Conservation (phyloP, 30 jellyfish, hydroid and myxozoan species). For the Aurelia aurita region DNA sequence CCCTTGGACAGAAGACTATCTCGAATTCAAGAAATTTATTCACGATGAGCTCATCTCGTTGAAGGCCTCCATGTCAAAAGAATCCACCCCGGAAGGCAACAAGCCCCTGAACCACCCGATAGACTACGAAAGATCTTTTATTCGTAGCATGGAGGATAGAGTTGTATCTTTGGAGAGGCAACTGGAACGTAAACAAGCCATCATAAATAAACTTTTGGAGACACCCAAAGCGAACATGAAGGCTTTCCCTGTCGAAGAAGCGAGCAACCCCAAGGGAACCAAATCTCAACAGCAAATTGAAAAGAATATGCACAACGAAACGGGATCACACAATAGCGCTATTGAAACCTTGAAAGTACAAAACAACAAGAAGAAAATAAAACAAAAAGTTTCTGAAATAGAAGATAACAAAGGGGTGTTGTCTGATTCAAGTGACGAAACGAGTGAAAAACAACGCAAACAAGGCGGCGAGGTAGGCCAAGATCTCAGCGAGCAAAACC, state of each 20-base stretch:
- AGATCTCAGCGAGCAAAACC: too few species aligned
- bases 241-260: conserved; percentile 38
- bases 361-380: too few species aligned
- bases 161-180: too few species aligned
- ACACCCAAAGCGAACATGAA: conserved; percentile 29
- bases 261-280: neutral
- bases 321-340: conserved; percentile 1
- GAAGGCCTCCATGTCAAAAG: conserved; percentile 26
- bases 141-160: too few species aligned
- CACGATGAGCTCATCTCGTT: conserved; percentile 37
- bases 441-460: too few species aligned
- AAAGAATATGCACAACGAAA: conserved; percentile 15
- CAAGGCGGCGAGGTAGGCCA: too few species aligned
- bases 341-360: too few species aligned
- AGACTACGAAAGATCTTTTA: conserved; percentile 9
- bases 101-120: conserved; percentile 27
- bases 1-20: conserved; percentile 32
- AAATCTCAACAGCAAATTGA: neutral
- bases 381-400: too few species aligned
- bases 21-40: conserved; percentile 24
- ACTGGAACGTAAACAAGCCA: neutral
- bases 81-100: conserved; percentile 13
- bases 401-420: too few species aligned
- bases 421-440: too few species aligned
- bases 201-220: conserved; percentile 18